Percentiles rank a stretch among this genome's conserved stretches.
phyloP scores from a whole-genome alignment of 2,113 vertebrate genomes.

The Columba janthina region DNA sequence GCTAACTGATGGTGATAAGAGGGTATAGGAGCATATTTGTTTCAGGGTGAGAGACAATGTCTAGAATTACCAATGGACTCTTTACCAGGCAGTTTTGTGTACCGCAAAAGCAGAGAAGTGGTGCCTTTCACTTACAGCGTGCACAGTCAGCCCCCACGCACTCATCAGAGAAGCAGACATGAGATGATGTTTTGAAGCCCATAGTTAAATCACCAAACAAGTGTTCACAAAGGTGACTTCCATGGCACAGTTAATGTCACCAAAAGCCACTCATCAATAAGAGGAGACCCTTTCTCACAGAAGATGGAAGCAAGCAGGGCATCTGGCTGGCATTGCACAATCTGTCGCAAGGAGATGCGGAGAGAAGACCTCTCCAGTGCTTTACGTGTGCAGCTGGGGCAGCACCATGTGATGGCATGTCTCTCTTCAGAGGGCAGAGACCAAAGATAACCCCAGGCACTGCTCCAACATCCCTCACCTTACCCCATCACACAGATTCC shows the following conservation, averaged over 20 bases:
- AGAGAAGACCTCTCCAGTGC: neutral
- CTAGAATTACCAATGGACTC: neutral
- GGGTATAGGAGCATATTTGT: neutral
- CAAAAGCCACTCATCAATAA: neutral
- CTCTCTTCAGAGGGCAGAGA: neutral
- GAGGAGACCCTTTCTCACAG: neutral
- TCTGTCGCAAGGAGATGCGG: neutral
- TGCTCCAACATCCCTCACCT: neutral
- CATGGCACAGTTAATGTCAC: neutral
- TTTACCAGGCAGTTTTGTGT: neutral
- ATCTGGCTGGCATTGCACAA: neutral
- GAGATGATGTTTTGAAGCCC: neutral
- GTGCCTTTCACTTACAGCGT: neutral
- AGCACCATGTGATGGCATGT: neutral
- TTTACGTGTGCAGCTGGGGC: neutral
- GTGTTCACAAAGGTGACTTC: neutral
- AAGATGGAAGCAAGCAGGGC: neutral
- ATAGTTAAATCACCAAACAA: neutral
- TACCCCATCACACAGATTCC: conserved; percentile 51
- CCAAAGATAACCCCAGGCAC: conserved; percentile 41
- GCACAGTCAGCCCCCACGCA: neutral
- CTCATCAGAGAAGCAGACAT: neutral
- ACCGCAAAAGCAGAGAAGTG: rapidly evolving
- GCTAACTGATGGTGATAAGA: neutral
- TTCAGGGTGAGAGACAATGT: neutral